Base-by-base conservation (phyloP, 2,113 vertebrate species). In the Dicaeum eximium region DNA sequence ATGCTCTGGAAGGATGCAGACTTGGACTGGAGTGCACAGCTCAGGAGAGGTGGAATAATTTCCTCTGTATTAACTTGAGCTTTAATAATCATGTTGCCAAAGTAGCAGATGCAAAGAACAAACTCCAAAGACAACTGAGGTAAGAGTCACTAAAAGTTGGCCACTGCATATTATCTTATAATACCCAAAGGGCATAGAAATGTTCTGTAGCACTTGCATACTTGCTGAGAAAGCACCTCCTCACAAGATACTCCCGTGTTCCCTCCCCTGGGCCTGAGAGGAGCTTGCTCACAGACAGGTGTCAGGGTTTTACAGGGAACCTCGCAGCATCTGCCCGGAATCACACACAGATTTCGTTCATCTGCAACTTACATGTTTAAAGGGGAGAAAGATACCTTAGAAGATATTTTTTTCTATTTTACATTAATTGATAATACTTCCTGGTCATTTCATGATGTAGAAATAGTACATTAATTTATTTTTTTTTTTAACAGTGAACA, bases 81-180 rank as follows among this genome's bases (percentile, higher is more conserved):
- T 98, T 98, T 54, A 91, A 50, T 15, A 62, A 93, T 22, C 82
- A 67, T 37, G 96, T 96, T 82, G 80, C 97, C 0, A 86, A 98
- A 77, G 94, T 93, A 47, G 97, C 91, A 0, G 95, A 96, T 16
- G 86, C 90, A 30, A 98, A 96, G 93, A 98, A 98, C 62, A 97
- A 98, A 64, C 84, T 97, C 38, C 97, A 98, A 90, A 91, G 70
- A 3, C 94, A 98, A 42, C 79, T 98, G 93, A 98, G 98, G 98
- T 98, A 70, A 88, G 96, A 15, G 12, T 73, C 13, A 6, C 28
- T 23, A 27, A 8, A 33, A 19, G 15, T 1, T 58, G 35, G 42
- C 37, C 42, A 8, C 35, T 85, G 42, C 11, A 1, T 27, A 2
- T 33, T 62, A 62, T 54, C 28, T 56, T 42, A 19, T 30, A 65